Conservation (phyloP, 2,113 vertebrate genomes). For the Pao palembangensis region DNA sequence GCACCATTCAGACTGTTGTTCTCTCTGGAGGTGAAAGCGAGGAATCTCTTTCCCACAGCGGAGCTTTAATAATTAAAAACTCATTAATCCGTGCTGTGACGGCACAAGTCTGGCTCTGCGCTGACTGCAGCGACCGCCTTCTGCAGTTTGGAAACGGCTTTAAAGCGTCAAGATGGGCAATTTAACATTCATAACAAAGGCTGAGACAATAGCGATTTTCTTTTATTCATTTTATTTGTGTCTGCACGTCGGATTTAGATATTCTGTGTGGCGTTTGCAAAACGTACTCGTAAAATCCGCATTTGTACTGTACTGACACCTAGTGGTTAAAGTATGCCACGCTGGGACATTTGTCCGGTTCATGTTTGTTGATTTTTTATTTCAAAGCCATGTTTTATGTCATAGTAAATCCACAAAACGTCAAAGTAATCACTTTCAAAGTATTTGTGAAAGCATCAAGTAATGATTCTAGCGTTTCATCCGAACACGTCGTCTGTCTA, state of each 20-base stretch:
- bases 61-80: conserved; percentile 26
- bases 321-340: conserved; percentile 29
- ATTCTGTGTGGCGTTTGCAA: not conserved
- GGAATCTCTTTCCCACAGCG: not conserved
- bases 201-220: not conserved
- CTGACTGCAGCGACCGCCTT: not conserved
- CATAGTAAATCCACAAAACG: too few relatives aligned
- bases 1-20: conserved; percentile 5
- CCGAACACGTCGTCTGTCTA: not conserved
- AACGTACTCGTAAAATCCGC: not conserved
- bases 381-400: too few relatives aligned
- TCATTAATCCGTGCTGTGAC: conserved; percentile 36
- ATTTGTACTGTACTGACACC: conserved; percentile 42
- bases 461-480: not conserved
- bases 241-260: not conserved
- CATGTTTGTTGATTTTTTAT: not conserved
- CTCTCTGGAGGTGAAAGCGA: not conserved
- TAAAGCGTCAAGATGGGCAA: too few relatives aligned
- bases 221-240: not conserved
- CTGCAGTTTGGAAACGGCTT: conserved; percentile 6
- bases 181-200: too few relatives aligned
- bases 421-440: not conserved
- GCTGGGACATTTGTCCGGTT: not conserved
- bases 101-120: not conserved
- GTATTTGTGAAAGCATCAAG: not conserved